Base-by-base conservation (phyloP, 2,797 vertebrate genomes). In the Lates japonicus region DNA sequence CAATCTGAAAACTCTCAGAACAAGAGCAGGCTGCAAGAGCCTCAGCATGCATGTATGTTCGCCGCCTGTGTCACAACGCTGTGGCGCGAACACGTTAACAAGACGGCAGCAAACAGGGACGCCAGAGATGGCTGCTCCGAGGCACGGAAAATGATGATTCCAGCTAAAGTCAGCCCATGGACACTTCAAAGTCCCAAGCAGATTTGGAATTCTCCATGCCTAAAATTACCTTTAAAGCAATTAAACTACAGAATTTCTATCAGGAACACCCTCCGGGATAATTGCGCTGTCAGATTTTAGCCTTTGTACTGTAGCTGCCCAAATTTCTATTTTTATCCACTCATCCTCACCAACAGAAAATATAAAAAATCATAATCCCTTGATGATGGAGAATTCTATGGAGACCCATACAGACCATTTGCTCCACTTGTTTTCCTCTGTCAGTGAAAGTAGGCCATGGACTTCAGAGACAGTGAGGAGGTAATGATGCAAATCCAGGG, bases 401-500 rank as follows among this genome's bases (percentile, higher is more conserved):
- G 31, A 65, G 63, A 44, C 25, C 55, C n/a, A n/a, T 22, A 31
- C 61, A 80, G 76, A 84, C 55, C 66, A 37, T 48, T 59, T 0
- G 80, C 42, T n/a, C 20, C 14, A 52, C 44, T 74, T 81, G 78
- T 79, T 82, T 85, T 80, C 70, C 17, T 80, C 69, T 74, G 72
- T 81, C 80, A 54, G 72, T 74, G 78, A 90, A 92, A 91, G 76
- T 92, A 91, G 90, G 88, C 81, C 90, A 85, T 13, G 13, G 74
- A 71, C 79, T 87, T 84, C 60, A 74, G 84, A 89, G 89, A 83
- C 80, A 68, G 71, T 70, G 76, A 83, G 77, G 87, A 66, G 77
- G 79, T 80, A 65, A 60, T 93, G 87, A 93, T 90, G 90, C 87
- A 93, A 90, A n/a, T n/a, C 85, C 82, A 60, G 87, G 70, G 83